Evolutionary conservation across 2,797 vertebrate species (phyloP), one percentile per base, ranked within the genome.

Genomic region (Pagetopsis macropterus): DNA sequence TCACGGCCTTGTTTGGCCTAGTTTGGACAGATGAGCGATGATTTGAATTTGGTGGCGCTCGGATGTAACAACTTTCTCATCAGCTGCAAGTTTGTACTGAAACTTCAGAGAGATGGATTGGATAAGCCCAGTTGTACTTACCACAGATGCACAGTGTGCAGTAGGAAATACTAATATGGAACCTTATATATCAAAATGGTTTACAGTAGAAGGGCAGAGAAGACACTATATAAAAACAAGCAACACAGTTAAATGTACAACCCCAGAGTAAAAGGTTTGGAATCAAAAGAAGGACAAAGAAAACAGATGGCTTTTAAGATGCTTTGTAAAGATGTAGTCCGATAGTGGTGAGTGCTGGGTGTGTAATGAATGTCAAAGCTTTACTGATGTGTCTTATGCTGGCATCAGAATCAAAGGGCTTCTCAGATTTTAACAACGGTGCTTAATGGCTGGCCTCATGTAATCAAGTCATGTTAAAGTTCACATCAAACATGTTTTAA

Each of bases 1-100:
- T 86, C 82, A 6, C 81, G 84, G 85, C 52, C 75, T 52, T 4
- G 61, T 71, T 56, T 84, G 89, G 88, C 89, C 92, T 85, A 86
- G 57, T 89, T 93, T 75, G 33, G 64, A 78, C 13, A 1, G 37
- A 70, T 16, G 75, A 84, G 61, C 15, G 37, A 64, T 52, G 70
- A 76, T 72, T 51, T 81, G 62, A 72, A 61, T 72, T 65, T 51
- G 51, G 37, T 65, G 60, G 65, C 58, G 75, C 59, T 79, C 45
- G 3, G 57, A 65, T 72, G 52, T 43, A 70, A 50, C 57, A 17
- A 21, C 52, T 69, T 70, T 16, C 60, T 61, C 15, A 63, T 63
- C 50, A 31, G 44, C 52, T 60, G 33, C 51, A 75, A 78, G 49
- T 79, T 59, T 76, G 19, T 17, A 11, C 21, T 9, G 3, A 54